Evolutionary conservation across 2,797 vertebrate species (phyloP), one percentile per base, ranked within the genome.

Genomic region (Macroramphosus scolopax): DNA sequence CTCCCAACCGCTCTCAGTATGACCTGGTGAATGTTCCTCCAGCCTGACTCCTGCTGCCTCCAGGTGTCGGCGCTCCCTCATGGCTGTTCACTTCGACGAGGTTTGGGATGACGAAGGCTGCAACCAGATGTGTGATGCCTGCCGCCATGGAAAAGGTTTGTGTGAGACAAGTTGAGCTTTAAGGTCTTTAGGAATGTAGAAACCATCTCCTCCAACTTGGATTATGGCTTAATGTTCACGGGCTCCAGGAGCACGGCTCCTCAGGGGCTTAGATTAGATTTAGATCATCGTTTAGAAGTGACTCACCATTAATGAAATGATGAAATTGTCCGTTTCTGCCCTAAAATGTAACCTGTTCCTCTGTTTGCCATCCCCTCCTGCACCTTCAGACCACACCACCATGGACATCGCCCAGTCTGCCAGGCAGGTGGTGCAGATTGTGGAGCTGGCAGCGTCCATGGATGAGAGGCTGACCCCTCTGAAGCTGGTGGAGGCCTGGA

Each of bases 51-150:
- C 31, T 41, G 5, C 37, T 37, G 1, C 39, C 8, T 51, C 12
- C 72, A 98, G 97, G 66, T 98, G 97, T 65, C 92, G 97, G 4
- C 92, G 97, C 1, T 90, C 92, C 6, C 78, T 95, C 43, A 95
- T 98, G 81, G 95, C 96, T 0, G 83, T 86, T 37, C 93, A 99
- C 75, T 99, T 99, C 45, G 94, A 98, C 50, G 95, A 98, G 80
- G 92, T 95, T 1, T 98, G 94, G 96, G 89, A 95, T 5, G 87
- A 94, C 29, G 82, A 92, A 12, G 89, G 87, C 17, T 98, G 97
- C 62, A 91, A 92, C 78, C 81, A 88, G 75, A 96, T 93, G 93
- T 99, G 97, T 68, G 97, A 99, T 25, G 89, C 90, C 40, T 98
- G 97, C 80, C 83, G 84, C 6, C 81, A 87, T 56, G 84, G 83